A percentile compares a stretch with the other conserved stretches of the same genome.
Evolutionary conservation across 2,113 vertebrate genomes (phyloP).

Genomic region (Phaethornis superciliosus): DNA sequence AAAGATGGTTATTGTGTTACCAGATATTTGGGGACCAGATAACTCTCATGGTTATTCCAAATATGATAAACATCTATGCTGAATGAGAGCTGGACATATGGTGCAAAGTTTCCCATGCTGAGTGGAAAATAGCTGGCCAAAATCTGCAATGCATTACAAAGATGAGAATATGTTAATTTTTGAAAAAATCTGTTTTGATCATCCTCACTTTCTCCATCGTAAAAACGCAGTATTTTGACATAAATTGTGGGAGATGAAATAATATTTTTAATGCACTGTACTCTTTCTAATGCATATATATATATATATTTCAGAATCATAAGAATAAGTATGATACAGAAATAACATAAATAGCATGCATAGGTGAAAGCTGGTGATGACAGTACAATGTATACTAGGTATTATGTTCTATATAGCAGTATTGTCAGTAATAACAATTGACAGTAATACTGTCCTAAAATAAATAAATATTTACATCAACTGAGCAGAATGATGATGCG

Average conservation of each 20-base stretch:
- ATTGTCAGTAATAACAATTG: background rate
- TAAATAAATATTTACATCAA: background rate
- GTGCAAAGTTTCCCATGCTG: constrained; percentile 2
- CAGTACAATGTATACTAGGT: background rate
- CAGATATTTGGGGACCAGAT: background rate
- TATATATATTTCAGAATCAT: background rate
- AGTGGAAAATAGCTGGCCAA: constrained; percentile 1
- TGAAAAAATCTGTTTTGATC: background rate
- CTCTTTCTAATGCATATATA: background rate
- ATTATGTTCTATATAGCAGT: background rate
- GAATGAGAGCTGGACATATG: constrained; percentile 21
- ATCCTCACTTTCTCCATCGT: background rate
- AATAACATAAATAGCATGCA: background rate
- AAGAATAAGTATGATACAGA: background rate
- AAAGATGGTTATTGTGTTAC: background rate
- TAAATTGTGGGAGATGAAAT: background rate
- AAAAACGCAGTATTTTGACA: background rate
- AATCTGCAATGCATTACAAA: background rate
- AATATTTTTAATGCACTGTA: background rate
- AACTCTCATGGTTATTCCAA: background rate
- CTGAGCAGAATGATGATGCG: background rate
- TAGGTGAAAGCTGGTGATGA: background rate
- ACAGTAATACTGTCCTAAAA: background rate
- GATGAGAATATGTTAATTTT: background rate
- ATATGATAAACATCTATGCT: background rate